phyloP scores from a whole-genome alignment of 1,140 invertebrate species.

The Watersipora subatra region DNA sequence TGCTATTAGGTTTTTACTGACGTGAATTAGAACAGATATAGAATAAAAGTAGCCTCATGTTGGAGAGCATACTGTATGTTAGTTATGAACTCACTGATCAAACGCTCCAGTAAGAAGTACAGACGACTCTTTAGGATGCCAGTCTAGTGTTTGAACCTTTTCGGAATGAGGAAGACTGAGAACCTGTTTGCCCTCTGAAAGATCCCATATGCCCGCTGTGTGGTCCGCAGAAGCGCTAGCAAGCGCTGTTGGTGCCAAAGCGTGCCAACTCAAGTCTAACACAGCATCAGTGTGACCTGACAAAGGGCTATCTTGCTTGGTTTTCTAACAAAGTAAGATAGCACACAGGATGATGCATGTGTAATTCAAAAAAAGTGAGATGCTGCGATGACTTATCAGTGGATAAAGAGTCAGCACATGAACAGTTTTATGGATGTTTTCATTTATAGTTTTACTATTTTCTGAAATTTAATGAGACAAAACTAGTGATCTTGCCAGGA shows the following conservation, averaged over 20 bases:
- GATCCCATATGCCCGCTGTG: conserved; percentile 81
- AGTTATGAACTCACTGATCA: conserved; percentile 50
- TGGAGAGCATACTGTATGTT: too few relatives aligned
- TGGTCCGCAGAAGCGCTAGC: conserved; percentile 82
- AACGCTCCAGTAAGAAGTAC: conserved; percentile 62
- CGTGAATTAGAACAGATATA: too few relatives aligned
- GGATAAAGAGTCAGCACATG: too few relatives aligned
- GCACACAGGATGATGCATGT: too few relatives aligned
- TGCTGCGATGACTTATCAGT: too few relatives aligned
- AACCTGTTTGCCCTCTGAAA: conserved; percentile 59
- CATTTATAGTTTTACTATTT: too few relatives aligned
- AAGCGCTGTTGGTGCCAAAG: conserved; percentile 46
- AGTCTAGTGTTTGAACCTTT: conserved; percentile 64
- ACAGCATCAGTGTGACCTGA: conserved; percentile 77
- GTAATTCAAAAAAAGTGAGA: too few relatives aligned
- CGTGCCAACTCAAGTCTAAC: conserved; percentile 79
- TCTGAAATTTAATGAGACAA: too few relatives aligned
- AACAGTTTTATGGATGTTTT: too few relatives aligned
- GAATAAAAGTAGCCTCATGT: too few relatives aligned
- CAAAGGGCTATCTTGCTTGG: conserved; percentile 19
- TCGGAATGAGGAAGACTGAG: conserved; percentile 20
- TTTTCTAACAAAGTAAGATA: not conserved
- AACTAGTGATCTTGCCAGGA: too few relatives aligned
- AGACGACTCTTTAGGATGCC: conserved; percentile 70
- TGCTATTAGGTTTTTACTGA: too few relatives aligned